Base-by-base conservation (phyloP, 2,113 vertebrate genomes). In the Pseudorectes ferrugineus region DNA sequence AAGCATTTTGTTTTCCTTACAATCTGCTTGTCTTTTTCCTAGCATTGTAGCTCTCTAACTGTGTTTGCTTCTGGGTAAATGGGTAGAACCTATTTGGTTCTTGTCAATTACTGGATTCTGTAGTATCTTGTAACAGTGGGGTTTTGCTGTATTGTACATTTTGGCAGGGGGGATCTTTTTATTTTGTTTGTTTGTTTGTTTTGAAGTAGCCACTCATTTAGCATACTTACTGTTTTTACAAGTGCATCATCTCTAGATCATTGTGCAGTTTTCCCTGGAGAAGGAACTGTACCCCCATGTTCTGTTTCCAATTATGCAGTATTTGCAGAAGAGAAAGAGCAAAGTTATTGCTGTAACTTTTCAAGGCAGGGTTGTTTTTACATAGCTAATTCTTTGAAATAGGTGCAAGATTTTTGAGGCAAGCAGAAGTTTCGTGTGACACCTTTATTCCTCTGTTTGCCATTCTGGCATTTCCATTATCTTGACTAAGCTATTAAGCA, bases 391-490 rank as follows among this genome's bases (percentile, higher is more conserved):
- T 54, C 25, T 66, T 63, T 73, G 49, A 89, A 83, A 68, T 38
- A 70, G 25, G 16, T 73, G 33, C 46, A 66, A 46, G 26, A 42
- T 73, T 76, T 79, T 24, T 73, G 42, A 68, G 52, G n/a, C 2
- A 5, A 65, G 24, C 6, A 42, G 36, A 78, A 67, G 19, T n/a
- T 83, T 66, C 8, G 26, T 76, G 7, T 72, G 45, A 54, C 33
- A 62, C 15, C 22, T 66, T 74, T 90, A 48, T 18, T 77, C 5
- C 26, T 46, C 33, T 40, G 17, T 71, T 92, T 94, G 55, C 22
- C 18, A 11, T 90, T 80, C 54, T 94, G 78, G 54, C 29, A 42
- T 87, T 91, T 71, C 59, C 52, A 48, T 92, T 81, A 63, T 57
- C 15, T 84, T 88, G 45, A 36, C 8, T 63, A 52, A 91, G 36